Conservation (phyloP, 2,888 invertebrate genomes). For the Sepiola atlantica region DNA sequence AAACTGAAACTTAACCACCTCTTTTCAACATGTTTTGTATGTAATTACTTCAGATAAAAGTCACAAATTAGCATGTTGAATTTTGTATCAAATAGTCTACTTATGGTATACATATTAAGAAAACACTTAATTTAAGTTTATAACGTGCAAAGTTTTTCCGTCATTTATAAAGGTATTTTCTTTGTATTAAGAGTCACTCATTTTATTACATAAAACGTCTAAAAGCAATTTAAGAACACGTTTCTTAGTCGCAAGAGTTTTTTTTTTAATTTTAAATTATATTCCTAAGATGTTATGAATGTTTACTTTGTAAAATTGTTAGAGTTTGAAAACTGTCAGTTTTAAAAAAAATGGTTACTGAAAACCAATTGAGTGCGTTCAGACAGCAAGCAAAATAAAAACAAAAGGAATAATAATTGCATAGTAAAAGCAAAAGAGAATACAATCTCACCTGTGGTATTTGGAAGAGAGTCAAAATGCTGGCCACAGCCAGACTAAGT, state of each 20-base stretch:
- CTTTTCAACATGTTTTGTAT: too few species aligned
- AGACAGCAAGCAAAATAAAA: neutral
- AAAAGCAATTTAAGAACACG: too few species aligned
- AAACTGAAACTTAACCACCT: too few species aligned
- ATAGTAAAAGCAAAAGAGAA: neutral
- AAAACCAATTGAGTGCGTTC: neutral
- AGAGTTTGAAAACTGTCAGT: neutral
- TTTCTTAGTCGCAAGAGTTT: too few species aligned
- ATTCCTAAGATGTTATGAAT: neutral
- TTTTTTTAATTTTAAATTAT: too few species aligned
- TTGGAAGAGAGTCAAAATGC: constrained; percentile 62
- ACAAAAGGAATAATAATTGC: neutral
- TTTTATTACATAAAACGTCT: too few species aligned
- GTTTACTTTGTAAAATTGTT: neutral
- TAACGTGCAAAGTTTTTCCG: too few species aligned
- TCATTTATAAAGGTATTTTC: neutral
- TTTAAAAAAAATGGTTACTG: neutral
- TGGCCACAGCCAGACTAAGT: constrained; percentile 64
- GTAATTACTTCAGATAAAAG: too few species aligned
- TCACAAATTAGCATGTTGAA: too few species aligned
- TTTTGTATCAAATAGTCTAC: too few species aligned
- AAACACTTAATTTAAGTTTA: too few species aligned
- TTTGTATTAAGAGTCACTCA: neutral
- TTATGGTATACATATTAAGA: too few species aligned
- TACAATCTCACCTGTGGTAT: constrained; percentile 65